A percentile compares a stretch with the other conserved stretches of the same genome.
phyloP scores from a whole-genome alignment of 2,797 vertebrate species.

The Sebastes itinus region DNA sequence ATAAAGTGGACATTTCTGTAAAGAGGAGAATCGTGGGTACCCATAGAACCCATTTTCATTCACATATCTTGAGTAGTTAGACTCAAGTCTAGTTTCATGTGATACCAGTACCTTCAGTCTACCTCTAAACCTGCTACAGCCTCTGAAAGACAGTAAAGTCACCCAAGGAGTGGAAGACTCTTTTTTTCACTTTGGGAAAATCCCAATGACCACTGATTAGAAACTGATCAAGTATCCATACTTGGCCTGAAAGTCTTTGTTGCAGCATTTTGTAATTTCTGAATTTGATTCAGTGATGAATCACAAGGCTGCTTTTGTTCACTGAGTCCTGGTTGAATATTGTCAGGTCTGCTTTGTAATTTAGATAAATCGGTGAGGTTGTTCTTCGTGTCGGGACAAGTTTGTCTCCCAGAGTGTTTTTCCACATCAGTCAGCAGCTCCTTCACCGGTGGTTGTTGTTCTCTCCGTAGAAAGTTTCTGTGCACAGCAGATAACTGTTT shows the following conservation, averaged over 20 bases:
- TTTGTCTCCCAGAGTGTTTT: slow-evolving; percentile 1
- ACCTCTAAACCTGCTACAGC: no score
- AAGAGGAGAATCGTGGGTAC: no score
- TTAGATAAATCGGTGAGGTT: background rate
- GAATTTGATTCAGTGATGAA: background rate
- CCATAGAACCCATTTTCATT: no score
- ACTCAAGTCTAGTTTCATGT: no score
- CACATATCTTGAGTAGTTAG: no score
- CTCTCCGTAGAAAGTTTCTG: background rate
- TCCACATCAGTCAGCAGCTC: background rate
- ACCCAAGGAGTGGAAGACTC: background rate
- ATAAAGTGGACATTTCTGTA: no score
- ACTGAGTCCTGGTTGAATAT: background rate
- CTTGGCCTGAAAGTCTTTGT: background rate
- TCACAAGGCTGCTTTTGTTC: background rate
- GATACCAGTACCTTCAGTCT: no score
- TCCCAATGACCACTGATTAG: background rate
- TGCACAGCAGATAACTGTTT: slow-evolving; percentile 18
- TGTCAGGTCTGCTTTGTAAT: background rate
- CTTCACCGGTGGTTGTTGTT: background rate
- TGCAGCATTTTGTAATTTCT: background rate
- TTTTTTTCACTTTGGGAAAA: background rate
- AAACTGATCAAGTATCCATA: background rate
- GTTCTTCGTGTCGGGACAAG: slow-evolving; percentile 14
- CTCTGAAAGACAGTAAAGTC: no score